A percentile compares a stretch with the other conserved stretches of the same genome.
These are phyloP conservation scores for Crepidodera aurea DNA, from an alignment of 2,888 invertebrate genomes.

Conservation along the genomic window DNA sequence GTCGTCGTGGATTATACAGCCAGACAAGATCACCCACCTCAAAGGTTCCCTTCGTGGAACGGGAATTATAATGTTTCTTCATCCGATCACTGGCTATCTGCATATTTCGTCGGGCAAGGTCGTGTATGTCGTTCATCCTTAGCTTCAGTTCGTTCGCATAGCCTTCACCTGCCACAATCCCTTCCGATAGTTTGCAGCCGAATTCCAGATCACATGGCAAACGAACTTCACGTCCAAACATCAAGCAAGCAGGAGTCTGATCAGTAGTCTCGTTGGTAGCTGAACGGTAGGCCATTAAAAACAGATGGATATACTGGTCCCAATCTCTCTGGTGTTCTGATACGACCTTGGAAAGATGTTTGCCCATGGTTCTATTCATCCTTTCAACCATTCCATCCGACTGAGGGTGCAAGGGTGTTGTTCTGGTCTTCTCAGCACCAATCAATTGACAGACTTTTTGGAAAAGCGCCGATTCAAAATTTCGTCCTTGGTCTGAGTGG, in stretches of 20 bases:
- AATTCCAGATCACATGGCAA: conserved; percentile 27
- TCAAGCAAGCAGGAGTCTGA: conserved; percentile 18
- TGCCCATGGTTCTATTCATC: no score
- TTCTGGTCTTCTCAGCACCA: no score
- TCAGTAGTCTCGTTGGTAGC: conserved; percentile 22
- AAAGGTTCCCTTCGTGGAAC: conserved; percentile 8
- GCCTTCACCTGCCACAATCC: no score
- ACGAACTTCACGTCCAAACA: conserved; percentile 29
- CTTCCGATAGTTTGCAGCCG: neutral
- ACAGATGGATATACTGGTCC: no score
- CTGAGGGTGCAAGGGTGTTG: no score
- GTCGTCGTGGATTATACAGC: conserved; percentile 9
- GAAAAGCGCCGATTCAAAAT: no score
- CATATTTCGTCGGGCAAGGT: neutral
- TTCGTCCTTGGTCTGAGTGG: no score
- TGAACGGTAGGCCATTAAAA: conserved; percentile 23
- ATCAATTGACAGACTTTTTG: no score
- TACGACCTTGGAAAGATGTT: no score
- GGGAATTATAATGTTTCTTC: conserved; percentile 5
- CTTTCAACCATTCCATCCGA: no score
- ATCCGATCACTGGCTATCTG: conserved; percentile 1
- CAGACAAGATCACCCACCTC: conserved; percentile 8
- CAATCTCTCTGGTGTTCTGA: no score
- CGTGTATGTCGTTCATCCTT: neutral
- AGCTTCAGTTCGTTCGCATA: no score